Evolutionary conservation across 1,140 invertebrate species (phyloP).

Genomic region (Philotrypesis tridentata): DNA sequence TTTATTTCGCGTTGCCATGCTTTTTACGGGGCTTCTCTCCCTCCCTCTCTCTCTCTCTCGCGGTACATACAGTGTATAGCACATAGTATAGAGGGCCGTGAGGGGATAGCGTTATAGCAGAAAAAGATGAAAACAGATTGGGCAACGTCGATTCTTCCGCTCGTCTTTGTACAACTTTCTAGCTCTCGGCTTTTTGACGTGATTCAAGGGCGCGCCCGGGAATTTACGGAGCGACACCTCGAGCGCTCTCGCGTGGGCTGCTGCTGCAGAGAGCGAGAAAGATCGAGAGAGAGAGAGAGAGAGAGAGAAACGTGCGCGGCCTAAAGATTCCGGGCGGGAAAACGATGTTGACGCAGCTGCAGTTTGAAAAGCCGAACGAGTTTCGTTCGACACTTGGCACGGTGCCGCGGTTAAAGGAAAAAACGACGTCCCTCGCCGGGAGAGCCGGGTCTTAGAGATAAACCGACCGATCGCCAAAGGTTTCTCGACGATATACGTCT

Average conservation of each 20-base stretch:
- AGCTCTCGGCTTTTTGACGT: neutral
- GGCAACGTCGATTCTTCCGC: neutral
- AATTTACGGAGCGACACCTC: conserved; percentile 17
- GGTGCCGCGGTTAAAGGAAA: neutral
- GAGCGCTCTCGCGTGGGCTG: neutral
- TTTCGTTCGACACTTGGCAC: neutral
- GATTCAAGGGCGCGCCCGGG: conserved; percentile 21
- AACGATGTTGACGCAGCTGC: conserved; percentile 2
- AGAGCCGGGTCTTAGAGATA: neutral
- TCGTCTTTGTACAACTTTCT: neutral
- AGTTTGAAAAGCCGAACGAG: neutral
- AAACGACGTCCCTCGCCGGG: neutral
- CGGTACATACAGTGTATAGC: too few species aligned
- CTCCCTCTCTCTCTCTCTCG: too few species aligned
- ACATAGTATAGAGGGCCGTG: too few species aligned
- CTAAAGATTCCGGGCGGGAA: neutral
- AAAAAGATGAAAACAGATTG: neutral
- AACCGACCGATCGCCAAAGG: neutral
- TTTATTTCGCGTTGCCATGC: neutral
- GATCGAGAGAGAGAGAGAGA: too few species aligned
- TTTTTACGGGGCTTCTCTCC: neutral
- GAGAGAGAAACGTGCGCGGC: too few species aligned
- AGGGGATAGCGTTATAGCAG: neutral
- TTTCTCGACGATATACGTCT: neutral
- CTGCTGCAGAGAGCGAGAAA: too few species aligned